Percentiles rank a stretch among this genome's conserved stretches.
These are phyloP conservation scores for Ectemnius continuus DNA, from an alignment of 2,888 invertebrate species.

Conservation along the genomic window DNA sequence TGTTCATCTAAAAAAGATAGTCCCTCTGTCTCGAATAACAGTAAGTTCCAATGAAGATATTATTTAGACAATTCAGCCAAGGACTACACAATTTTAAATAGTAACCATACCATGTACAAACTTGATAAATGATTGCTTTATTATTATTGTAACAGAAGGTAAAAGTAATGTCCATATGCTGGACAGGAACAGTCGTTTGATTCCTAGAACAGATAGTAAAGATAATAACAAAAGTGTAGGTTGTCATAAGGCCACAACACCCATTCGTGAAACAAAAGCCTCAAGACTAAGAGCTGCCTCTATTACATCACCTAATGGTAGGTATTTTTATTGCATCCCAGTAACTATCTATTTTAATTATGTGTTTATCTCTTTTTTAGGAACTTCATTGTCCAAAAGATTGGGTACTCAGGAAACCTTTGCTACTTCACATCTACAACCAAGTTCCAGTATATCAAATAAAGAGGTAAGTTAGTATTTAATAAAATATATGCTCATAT, in stretches of 20 bases:
- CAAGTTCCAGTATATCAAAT: conserved; percentile 51
- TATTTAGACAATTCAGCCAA: conserved; percentile 3
- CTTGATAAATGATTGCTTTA: conserved; percentile 16
- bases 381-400: conserved; percentile 52
- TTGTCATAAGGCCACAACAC: conserved; percentile 56
- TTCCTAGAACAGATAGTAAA: conserved; percentile 59
- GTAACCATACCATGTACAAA: conserved; percentile 1
- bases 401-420: conserved; percentile 52
- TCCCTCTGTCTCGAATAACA: conserved; percentile 42
- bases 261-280: conserved; percentile 69
- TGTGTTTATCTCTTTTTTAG: conserved; percentile 45
- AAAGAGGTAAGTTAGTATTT: conserved; percentile 57
- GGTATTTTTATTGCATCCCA: conserved; percentile 16
- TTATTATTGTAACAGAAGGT: conserved; percentile 40
- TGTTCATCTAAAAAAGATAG: conserved; percentile 49
- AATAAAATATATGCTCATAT: background rate
- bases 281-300: conserved; percentile 70
- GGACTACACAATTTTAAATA: conserved; percentile 5
- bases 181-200: conserved; percentile 78
- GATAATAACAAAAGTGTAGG: conserved; percentile 57
- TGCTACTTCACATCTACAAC: conserved; percentile 51
- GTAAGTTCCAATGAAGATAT: conserved; percentile 13
- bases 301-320: conserved; percentile 66
- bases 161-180: conserved; percentile 47
- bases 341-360: conserved; percentile 1